Evolutionary conservation across 2,888 invertebrate species (phyloP), one percentile per base, ranked within the genome.

Genomic region (Entomobrya multifasciata): DNA sequence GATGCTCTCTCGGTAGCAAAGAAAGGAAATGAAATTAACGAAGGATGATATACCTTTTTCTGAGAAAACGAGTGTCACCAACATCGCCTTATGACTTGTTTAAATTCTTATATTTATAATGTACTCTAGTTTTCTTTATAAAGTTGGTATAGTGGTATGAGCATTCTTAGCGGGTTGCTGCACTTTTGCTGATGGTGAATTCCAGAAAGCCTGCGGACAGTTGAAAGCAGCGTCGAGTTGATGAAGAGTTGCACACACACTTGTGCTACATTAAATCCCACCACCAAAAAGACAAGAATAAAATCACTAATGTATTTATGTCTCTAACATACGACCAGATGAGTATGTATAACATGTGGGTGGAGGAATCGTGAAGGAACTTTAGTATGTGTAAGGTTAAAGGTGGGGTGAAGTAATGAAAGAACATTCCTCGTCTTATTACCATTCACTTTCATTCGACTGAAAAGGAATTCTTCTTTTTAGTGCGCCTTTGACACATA

Each of bases 11-110:
- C 8, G 20, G 17, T 44, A 81, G 52, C 49, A 80, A 27, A 30
- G 49, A 62, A 67, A 60, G 77, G 70, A 70, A 78, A 85, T 77
- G 77, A 78, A 70, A 78, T 76, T 77, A 77, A 67, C 77, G 65
- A 65, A 65, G 65, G 22, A 57, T 79, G 65, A 79, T 79, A 65
- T 79, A 65, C 49, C 65, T 49, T 30, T 44, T 79, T 65, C 52
- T 55, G 27, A 41, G 76, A 76, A 76, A 20, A 72, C 57, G 65
- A 36, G 57, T 17, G 30, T 65, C n/a, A n/a, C n/a, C n/a, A 76
- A 76, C 57, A 57, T 76, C 76, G 57, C 55, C 55, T 6, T 52
- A 30, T 36, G 8, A 41, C 17, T 17, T 65, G 4, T 5, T 3
- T 62, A 8, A 36, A 36, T 36, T 4, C 36, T 36, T 30, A 30